Evolutionary conservation across 2,888 invertebrate species (phyloP).

Genomic region (Chloroclysta siterata): DNA sequence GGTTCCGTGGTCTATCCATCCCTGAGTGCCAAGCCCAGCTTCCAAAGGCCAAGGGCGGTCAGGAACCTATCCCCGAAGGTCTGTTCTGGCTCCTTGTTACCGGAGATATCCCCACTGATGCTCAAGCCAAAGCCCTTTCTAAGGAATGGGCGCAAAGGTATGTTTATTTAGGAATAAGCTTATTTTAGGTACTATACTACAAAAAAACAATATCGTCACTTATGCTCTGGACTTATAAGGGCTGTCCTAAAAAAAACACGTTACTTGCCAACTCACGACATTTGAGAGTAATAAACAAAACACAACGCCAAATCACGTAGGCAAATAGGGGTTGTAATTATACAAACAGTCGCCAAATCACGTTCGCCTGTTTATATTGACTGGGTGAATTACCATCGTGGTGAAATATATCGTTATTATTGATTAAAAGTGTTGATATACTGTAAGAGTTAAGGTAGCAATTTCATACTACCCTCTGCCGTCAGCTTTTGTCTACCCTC

Average conservation of each 20-base stretch:
- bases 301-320: conserved; percentile 23
- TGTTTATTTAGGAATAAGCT: neutral
- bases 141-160: conserved; percentile 91
- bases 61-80: conserved; percentile 91
- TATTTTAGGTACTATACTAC: neutral
- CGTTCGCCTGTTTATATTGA: neutral
- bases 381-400: too few relatives aligned
- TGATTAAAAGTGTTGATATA: too few relatives aligned
- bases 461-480: neutral
- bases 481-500: neutral
- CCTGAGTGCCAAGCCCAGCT: conserved; percentile 90
- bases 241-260: neutral
- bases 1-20: conserved; percentile 97
- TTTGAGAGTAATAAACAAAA: too few relatives aligned
- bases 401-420: too few relatives aligned
- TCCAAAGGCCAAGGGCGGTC: conserved; percentile 88
- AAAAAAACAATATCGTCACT: neutral
- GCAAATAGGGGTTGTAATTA: neutral
- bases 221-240: neutral
- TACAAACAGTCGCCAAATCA: neutral
- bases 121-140: conserved; percentile 89
- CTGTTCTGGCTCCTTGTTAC: conserved; percentile 92
- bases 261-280: neutral
- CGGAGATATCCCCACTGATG: conserved; percentile 89
- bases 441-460: neutral